phyloP scores from a whole-genome alignment of 1,140 invertebrate species.

The Brachionus paranguensis region DNA sequence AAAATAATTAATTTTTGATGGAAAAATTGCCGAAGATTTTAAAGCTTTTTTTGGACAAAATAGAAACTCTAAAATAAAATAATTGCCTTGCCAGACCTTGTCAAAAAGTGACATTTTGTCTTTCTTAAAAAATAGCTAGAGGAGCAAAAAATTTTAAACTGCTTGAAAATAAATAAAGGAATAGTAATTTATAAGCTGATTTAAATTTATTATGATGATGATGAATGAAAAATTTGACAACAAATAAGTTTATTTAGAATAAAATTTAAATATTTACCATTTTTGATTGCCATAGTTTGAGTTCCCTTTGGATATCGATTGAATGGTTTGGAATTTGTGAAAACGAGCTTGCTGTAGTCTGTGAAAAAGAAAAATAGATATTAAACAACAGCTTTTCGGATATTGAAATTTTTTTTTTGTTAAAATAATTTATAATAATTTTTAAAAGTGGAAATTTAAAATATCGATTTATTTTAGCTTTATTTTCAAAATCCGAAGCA shows the following conservation, averaged over 20 bases:
- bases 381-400: background rate
- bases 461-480: background rate
- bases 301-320: conserved; percentile 39
- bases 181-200: background rate
- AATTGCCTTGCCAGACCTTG: background rate
- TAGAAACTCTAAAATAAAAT: background rate
- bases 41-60: background rate
- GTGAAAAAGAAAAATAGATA: conserved; percentile 1
- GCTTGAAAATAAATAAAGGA: background rate
- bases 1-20: too few relatives aligned
- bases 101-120: background rate
- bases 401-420: background rate
- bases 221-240: background rate
- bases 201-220: background rate
- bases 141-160: background rate
- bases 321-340: conserved; percentile 37
- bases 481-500: background rate
- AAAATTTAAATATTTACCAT: conserved; percentile 38
- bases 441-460: background rate
- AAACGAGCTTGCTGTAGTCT: conserved; percentile 26
- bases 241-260: background rate
- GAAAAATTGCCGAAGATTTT: background rate
- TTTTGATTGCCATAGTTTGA: conserved; percentile 40
- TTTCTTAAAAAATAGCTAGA: background rate
- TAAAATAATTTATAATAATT: conserved; percentile 6